phyloP scores from a whole-genome alignment of 2,888 invertebrate species.

The Carterocephalus palaemon region DNA sequence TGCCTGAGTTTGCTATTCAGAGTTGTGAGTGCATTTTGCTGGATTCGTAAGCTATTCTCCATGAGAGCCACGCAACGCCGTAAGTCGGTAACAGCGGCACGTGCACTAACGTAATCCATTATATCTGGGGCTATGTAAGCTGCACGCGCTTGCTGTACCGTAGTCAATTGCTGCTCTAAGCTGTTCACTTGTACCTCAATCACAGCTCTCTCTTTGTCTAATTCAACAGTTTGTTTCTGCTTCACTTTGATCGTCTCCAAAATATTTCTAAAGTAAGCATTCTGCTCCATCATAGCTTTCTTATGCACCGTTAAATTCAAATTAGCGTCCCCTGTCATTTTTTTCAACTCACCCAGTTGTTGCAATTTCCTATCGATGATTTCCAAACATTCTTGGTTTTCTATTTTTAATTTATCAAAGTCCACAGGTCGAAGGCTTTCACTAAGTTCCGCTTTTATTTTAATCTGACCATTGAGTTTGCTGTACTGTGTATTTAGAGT shows the following conservation, averaged over 20 bases:
- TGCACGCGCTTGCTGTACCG: slow-evolving; percentile 55
- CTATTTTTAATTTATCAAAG: slow-evolving; percentile 81
- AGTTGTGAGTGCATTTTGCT: slow-evolving; percentile 59
- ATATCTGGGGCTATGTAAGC: slow-evolving; percentile 77
- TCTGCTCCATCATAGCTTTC: slow-evolving; percentile 75
- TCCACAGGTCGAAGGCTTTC: slow-evolving; percentile 80
- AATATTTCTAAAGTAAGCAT: slow-evolving; percentile 59
- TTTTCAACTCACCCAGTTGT: slow-evolving; percentile 77
- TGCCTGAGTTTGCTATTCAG: slow-evolving; percentile 49
- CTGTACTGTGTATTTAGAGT: slow-evolving; percentile 75
- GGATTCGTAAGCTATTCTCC: slow-evolving; percentile 55
- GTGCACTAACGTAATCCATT: slow-evolving; percentile 77
- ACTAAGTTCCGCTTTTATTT: slow-evolving; percentile 77
- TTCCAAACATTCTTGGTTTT: slow-evolving; percentile 72
- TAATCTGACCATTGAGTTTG: slow-evolving; percentile 75
- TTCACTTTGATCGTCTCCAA: slow-evolving; percentile 59
- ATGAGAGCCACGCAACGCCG: slow-evolving; percentile 57
- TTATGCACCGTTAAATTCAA: slow-evolving; percentile 77
- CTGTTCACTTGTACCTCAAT: slow-evolving; percentile 61
- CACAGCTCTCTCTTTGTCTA: slow-evolving; percentile 59
- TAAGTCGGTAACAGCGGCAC: slow-evolving; percentile 69
- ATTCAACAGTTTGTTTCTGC: slow-evolving; percentile 52
- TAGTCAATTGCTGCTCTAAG: slow-evolving; percentile 52
- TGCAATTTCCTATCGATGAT: slow-evolving; percentile 76
- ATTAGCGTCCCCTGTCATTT: slow-evolving; percentile 79